Evolutionary conservation across 2,888 invertebrate genomes (phyloP), one percentile per base, ranked within the genome.

Genomic region (Diloba caeruleocephala): DNA sequence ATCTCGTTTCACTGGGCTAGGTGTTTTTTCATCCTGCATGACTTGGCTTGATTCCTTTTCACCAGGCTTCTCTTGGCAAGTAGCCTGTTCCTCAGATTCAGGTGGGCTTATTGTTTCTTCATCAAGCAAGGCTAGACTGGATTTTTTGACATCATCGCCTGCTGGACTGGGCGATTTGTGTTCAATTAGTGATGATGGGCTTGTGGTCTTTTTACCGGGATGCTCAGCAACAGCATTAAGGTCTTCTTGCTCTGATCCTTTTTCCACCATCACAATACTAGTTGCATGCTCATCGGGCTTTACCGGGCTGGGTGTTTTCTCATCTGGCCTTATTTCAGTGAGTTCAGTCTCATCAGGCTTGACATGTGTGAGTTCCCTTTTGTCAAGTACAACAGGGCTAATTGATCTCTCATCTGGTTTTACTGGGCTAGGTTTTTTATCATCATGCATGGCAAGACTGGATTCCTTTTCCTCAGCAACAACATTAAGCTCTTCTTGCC

Each of bases 31-130:
- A 5, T 28, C 36, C 0, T 34, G 13, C 10, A 63, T 51, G 0
- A 43, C 45, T 3, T 59, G 57, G 10, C 61, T 72, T 1, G 48
- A 33, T n/a, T 43, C 28, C 13, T 63, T 66, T 0, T 64, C 54
- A 0, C 63, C 51, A 1, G 41, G 10, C 13, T 52, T 33, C 7
- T 12, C 28, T 8, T 28, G 43, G 23, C 19, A 33, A 0, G n/a
- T 43, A 2, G 45, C 54, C 1, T 44, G 43, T 0, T 57, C 54
- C 1, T 31, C 46, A 28, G 10, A 3, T 32, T 55, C 48, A 0
- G 38, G 41, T 8, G 38, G 28, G 15, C 61, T 58, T 0, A 21
- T 21, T 2, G 15, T 36, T 34, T 61, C 55, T 0, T 58, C 38
- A 10, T 59, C 53, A n/a, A n/a, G n/a, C n/a, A n/a, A 0, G 39